Conservation (phyloP, 2,888 invertebrate genomes). For the Papilio protenor region DNA sequence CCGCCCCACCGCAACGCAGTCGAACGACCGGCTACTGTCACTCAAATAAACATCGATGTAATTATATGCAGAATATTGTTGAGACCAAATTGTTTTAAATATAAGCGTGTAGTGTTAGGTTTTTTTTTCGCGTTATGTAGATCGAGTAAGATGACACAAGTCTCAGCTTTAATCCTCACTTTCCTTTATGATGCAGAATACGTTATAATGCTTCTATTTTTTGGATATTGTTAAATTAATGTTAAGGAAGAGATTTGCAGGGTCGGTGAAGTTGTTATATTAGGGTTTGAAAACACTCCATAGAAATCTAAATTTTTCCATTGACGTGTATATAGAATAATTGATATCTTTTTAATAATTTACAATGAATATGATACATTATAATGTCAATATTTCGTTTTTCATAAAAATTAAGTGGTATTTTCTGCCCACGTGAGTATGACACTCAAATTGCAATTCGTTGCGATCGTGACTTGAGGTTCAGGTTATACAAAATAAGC, state of each 20-base stretch:
- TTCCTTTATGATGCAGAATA: too few relatives aligned
- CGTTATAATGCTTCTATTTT: too few relatives aligned
- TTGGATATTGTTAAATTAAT: too few relatives aligned
- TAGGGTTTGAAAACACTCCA: too few relatives aligned
- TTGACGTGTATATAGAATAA: too few relatives aligned
- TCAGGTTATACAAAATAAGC: slow-evolving; percentile 19
- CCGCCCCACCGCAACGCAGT: slow-evolving; percentile 34
- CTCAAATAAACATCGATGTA: slow-evolving; percentile 35
- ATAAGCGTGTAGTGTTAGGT: neutral
- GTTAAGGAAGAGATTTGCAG: too few relatives aligned
- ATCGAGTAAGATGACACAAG: neutral
- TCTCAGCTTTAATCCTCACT: neutral
- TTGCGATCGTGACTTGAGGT: slow-evolving; percentile 8
- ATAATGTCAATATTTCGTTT: neutral
- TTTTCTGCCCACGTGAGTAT: neutral
- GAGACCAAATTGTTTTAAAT: slow-evolving; percentile 6
- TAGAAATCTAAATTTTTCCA: too few relatives aligned
- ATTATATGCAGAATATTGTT: slow-evolving; percentile 30
- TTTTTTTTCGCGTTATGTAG: neutral
- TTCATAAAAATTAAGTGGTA: neutral
- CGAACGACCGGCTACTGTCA: slow-evolving; percentile 41
- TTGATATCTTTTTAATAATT: too few relatives aligned
- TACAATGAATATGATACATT: neutral
- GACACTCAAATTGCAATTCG: slow-evolving; percentile 9
- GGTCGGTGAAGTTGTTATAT: too few relatives aligned